Evolutionary conservation across 2,113 vertebrate species (phyloP).

Genomic region (Butorides virescens): DNA sequence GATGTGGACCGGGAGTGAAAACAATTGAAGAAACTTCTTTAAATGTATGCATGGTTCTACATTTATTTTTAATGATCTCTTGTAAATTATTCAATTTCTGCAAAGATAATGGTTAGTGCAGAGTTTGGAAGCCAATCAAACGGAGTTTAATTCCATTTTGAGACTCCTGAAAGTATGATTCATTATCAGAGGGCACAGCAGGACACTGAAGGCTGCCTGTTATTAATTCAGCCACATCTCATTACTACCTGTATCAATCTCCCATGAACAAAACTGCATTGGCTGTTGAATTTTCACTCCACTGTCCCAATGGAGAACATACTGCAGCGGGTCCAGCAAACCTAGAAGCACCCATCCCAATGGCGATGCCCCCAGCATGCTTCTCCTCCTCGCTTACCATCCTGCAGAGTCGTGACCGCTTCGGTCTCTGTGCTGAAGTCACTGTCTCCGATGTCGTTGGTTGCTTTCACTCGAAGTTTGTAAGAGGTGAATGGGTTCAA

Average conservation of each 20-base stretch:
- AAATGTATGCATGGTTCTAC: conserved; percentile 32
- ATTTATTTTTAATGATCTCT: conserved; percentile 71
- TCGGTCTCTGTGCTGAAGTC: conserved; percentile 87
- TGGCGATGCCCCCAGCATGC: fast-evolving
- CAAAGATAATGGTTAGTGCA: conserved; percentile 64
- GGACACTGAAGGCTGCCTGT: neutral
- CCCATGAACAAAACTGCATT: neutral
- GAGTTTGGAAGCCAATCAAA: conserved; percentile 70
- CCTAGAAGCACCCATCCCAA: neutral
- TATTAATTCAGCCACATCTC: conserved; percentile 14
- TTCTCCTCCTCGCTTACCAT: conserved; percentile 79
- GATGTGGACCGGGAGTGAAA: conserved; percentile 24
- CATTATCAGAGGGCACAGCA: conserved; percentile 36
- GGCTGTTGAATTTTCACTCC: neutral
- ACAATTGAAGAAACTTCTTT: conserved; percentile 53
- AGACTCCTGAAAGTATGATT: conserved; percentile 59
- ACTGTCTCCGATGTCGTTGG: conserved; percentile 94
- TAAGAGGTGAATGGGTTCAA: conserved; percentile 93
- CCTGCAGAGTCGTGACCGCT: conserved; percentile 90
- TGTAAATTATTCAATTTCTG: conserved; percentile 72
- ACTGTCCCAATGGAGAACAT: neutral
- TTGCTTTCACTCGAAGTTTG: conserved; percentile 92
- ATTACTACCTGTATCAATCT: neutral
- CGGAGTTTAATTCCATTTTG: conserved; percentile 41
- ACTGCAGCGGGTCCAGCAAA: neutral